These are phyloP conservation scores for Drosophila pectinifera DNA, from an alignment of 1,140 invertebrate genomes.

Conservation along the genomic window DNA sequence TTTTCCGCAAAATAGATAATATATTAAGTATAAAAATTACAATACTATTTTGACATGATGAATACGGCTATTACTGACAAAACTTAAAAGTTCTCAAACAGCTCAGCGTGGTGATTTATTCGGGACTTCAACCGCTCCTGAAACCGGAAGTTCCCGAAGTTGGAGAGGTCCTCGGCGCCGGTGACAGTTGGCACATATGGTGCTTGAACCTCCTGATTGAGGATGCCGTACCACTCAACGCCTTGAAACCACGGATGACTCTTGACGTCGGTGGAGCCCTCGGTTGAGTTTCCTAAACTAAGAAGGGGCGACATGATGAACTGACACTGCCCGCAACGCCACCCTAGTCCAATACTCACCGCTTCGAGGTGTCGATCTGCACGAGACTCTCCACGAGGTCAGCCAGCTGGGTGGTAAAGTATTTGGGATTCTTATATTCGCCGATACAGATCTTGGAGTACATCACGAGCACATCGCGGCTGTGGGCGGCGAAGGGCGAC, in stretches of 20 bases:
- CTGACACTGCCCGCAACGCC: background rate
- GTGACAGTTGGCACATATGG: conserved; percentile 89
- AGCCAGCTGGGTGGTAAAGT: conserved; percentile 91
- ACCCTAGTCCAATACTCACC: conserved; percentile 78
- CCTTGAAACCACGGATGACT: conserved; percentile 89
- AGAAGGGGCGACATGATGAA: conserved; percentile 11
- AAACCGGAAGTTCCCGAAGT: conserved; percentile 53
- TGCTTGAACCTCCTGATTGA: conserved; percentile 91
- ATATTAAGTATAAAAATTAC: background rate
- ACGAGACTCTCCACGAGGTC: conserved; percentile 93
- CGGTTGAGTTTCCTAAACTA: conserved; percentile 92
- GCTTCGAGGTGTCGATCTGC: conserved; percentile 92
- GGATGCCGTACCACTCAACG: conserved; percentile 94
- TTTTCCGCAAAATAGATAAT: too few relatives aligned
- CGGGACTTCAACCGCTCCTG: conserved; percentile 49
- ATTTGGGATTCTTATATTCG: conserved; percentile 89
- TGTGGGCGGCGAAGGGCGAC: conserved; percentile 91
- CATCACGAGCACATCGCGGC: conserved; percentile 92
- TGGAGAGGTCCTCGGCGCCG: conserved; percentile 65
- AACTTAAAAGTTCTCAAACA: conserved; percentile 69
- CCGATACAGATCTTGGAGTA: conserved; percentile 94
- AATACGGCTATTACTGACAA: background rate
- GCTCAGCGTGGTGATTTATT: conserved; percentile 64
- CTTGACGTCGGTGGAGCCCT: conserved; percentile 89
- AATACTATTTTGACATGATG: background rate